Base-by-base conservation (phyloP, 1,140 invertebrate species). In the Wasmannia auropunctata region DNA sequence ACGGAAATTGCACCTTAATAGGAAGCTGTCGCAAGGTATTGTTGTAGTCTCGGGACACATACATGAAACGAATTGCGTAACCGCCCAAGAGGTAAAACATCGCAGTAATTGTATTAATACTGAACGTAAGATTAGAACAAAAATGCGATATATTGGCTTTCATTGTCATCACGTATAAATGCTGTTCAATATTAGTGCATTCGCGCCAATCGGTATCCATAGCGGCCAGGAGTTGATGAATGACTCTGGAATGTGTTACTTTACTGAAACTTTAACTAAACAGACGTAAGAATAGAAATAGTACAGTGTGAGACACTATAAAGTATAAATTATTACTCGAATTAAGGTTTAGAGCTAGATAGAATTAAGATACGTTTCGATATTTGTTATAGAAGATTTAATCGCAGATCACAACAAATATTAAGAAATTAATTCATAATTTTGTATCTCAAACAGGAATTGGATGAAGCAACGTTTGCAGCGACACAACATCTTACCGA, bases 191-290 rank as follows among this genome's bases (percentile, higher is more conserved):
- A 31, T 34, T 7, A 6, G 67, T n/a, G 22, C 43, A 79, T 1
- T 79, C 43, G n/a, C 5, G 28, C 60, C 76, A 79, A 19, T 79
- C 75, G 2, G 31, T 63, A 11, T 63, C 43, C 75, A 79, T 34
- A 54, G n/a, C 58, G 0, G 8, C 3, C n/a, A 79, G 19, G 0
- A 79, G 31, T 25, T 63, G 25, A 25, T 34, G 40, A 49, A 79
- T n/a, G 22, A 63, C 11, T 46, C 75, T 79, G 58, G 6, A 79
- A 79, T 49, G 11, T 49, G 1, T 46, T 46, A 46, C 16, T 46
- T n/a, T n/a, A n/a, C n/a, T n/a, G n/a, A n/a, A n/a, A n/a, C n/a
- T n/a, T n/a, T n/a, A n/a, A n/a, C n/a, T n/a, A n/a, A n/a, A n/a
- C n/a, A n/a, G n/a, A n/a, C n/a, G n/a, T n/a, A n/a, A n/a, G n/a